These are phyloP conservation scores for Tolypeutes matacus DNA, from an alignment of 2,797 vertebrate species.

Conservation along the genomic window DNA sequence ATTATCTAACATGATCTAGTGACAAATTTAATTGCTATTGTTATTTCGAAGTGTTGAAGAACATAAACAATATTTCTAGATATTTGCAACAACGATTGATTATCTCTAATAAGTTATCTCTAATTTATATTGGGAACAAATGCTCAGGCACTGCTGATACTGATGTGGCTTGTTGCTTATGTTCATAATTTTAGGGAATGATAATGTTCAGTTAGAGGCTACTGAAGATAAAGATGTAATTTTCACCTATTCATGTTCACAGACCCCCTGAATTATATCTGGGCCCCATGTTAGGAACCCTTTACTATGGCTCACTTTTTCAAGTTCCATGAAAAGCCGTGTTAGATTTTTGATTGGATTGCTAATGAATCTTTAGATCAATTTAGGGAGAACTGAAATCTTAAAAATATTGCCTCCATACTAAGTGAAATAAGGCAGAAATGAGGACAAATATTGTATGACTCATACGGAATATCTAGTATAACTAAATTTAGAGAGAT, in stretches of 20 bases:
- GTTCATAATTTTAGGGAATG: background rate
- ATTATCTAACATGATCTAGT: background rate
- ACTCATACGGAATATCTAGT: no score
- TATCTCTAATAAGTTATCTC: background rate
- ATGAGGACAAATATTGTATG: no score
- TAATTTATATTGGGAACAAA: background rate
- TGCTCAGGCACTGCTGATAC: background rate
- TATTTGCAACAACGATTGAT: background rate
- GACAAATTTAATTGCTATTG: background rate
- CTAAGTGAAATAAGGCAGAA: no score
- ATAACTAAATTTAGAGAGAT: no score
- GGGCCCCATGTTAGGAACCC: background rate
- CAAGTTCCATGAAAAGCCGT: background rate
- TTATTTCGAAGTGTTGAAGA: background rate
- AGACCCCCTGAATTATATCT: background rate
- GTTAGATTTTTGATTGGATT: background rate
- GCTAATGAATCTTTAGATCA: background rate
- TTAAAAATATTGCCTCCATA: background rate
- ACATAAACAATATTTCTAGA: background rate
- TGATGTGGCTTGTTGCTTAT: background rate
- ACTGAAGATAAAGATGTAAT: background rate
- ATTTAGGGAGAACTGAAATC: no score
- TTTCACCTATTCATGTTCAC: background rate
- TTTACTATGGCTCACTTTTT: background rate
- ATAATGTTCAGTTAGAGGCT: background rate